Evolutionary conservation across 2,797 vertebrate genomes (phyloP), one percentile per base, ranked within the genome.

Genomic region (Poeciliopsis infans): DNA sequence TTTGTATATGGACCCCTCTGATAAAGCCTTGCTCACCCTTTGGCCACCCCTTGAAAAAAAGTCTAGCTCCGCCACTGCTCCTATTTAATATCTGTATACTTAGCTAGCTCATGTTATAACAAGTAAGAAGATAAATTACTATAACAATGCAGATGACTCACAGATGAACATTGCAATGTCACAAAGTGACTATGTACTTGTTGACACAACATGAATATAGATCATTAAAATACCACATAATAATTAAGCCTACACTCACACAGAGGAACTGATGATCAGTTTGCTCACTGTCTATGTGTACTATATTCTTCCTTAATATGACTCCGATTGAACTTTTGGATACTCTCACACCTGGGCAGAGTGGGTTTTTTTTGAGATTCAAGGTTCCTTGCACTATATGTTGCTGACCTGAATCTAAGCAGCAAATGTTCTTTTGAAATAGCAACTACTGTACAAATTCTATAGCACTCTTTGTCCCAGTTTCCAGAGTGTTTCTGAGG

Each of bases 401-500:
- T 72, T 85, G 75, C 80, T 91, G 92, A 92, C 92, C 92, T 92
- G 86, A 91, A 91, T 92, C 85, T 85, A 77, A 68, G 83, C 80
- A 76, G 76, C 74, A 92, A 87, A 91, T 89, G 80, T 91, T 79
- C 83, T 91, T 92, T 90, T 85, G 78, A 91, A 90, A 88, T 79
- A 83, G 78, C 79, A 88, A 79, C 83, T 80, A 82, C 83, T 89
- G 80, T 83, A 66, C 83, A 89, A 86, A 82, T 88, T 86, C 57
- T 7, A 55, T 46, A 85, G 88, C 72, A 87, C 83, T 89, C 89
- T 92, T 90, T 92, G 92, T 90, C 91, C 92, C 87, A 92, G 91
- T 94, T 93, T 92, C 80, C 86, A 82, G 72, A 84, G 80, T 0
- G 45, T 82, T 79, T 83, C 79, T 72, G 81, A 86, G 83, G 70